phyloP scores from a whole-genome alignment of 2,888 invertebrate genomes.

The Tachina fera region DNA sequence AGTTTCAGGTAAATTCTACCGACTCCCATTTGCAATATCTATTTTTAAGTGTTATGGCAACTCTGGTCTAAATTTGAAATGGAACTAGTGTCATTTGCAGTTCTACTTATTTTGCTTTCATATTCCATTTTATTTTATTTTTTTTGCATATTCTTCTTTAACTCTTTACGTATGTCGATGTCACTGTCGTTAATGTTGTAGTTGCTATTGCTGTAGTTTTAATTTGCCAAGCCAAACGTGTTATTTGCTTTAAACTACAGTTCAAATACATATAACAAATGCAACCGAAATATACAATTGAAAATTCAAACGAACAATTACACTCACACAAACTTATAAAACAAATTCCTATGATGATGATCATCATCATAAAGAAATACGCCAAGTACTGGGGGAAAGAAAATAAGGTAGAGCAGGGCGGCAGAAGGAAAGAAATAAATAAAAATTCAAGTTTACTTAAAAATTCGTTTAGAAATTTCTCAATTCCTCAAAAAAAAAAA shows the following conservation, averaged over 20 bases:
- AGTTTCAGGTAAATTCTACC: too few species aligned
- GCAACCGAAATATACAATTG: neutral
- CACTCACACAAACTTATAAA: neutral
- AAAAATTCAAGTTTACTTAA: constrained; percentile 37
- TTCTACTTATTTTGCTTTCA: constrained; percentile 35
- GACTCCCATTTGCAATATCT: too few species aligned
- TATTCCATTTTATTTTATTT: constrained; percentile 13
- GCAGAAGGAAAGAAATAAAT: neutral
- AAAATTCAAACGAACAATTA: neutral
- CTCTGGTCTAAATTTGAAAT: constrained; percentile 7
- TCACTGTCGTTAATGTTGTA: neutral
- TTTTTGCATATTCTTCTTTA: neutral
- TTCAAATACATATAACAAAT: constrained; percentile 55
- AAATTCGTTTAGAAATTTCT: constrained; percentile 40
- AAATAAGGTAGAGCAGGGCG: neutral
- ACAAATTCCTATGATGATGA: constrained; percentile 16
- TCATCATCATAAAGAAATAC: constrained; percentile 26
- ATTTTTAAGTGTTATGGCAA: neutral
- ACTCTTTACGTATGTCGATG: too few species aligned
- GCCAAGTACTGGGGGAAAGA: neutral
- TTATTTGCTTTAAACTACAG: constrained; percentile 65
- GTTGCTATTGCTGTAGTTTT: constrained; percentile 34
- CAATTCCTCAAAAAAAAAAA: neutral
- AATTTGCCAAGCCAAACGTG: constrained; percentile 65
- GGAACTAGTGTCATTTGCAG: constrained; percentile 57